Base-by-base conservation (phyloP, 2,113 vertebrate species). In the Aegotheles bennettii region DNA sequence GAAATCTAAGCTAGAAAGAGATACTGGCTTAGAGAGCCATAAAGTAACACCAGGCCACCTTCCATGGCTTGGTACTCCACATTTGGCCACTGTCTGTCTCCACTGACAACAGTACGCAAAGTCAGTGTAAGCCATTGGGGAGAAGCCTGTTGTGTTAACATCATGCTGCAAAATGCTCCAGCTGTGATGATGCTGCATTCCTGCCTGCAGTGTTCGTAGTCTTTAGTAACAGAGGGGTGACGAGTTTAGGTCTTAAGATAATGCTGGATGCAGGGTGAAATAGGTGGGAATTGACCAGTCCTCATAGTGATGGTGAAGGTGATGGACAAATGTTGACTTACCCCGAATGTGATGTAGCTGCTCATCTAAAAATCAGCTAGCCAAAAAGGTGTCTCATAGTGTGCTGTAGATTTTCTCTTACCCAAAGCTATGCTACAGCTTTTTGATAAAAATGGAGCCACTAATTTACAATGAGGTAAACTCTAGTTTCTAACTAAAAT, bases 101-200 rank as follows among this genome's bases (percentile, higher is more conserved):
- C 50, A 31, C 1, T 2, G 43, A 53, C 0, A 6, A n/a, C 31
- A 45, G 16, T 12, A 13, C 0, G 1, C 19, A 33, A 85, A 65
- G 67, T 53, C 57, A 10, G 1, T 6, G 16, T 38, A 35, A 81
- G 35, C 15, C 17, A 7, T 2, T 0, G 2, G 51, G 33, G n/a
- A 79, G 53, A 79, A 81, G 28, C 11, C 56, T 57, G 11, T 42
- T 57, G 10, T 68, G 35, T n/a, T 63, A 59, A 33, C n/a, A 80
- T 3, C 5, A 0, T 0, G 3, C 11, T 48, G 57, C 29, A 63
- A 59, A 86, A 75, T 29, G 7, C 18, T 71, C 31, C 42, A n/a
- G 42, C 42, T 67, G 56, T 16, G 78, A 26, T 10, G 31, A 15
- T 35, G 35, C 57, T 0, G 0, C 3, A 16, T 8, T 61, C 59